Evolutionary conservation across 2,797 vertebrate genomes (phyloP).

Genomic region (Antennarius maculatus): DNA sequence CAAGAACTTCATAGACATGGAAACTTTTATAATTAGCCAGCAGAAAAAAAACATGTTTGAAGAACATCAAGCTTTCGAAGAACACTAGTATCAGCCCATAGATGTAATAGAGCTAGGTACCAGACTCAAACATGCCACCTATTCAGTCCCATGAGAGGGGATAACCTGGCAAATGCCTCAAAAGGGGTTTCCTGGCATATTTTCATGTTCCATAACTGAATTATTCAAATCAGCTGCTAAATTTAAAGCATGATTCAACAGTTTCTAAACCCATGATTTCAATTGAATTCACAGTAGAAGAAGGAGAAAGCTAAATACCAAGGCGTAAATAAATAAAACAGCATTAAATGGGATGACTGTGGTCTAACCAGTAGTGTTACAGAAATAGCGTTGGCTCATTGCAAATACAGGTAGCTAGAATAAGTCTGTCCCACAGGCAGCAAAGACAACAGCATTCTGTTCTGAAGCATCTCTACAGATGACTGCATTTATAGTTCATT

Average conservation of each 20-base stretch:
- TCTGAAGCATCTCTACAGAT: slow-evolving; percentile 1
- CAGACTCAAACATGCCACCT: no score
- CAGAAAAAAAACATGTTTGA: no score
- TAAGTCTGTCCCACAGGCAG: not conserved
- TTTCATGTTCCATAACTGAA: not conserved
- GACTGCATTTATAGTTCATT: slow-evolving; percentile 2
- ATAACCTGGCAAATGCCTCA: no score
- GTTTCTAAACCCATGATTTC: not conserved
- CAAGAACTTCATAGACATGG: not conserved
- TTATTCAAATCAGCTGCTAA: not conserved
- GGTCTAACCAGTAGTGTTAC: no score
- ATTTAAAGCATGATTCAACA: not conserved
- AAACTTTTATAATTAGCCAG: no score
- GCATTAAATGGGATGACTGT: not conserved
- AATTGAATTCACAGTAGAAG: not conserved
- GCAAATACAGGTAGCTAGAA: slow-evolving; percentile 1
- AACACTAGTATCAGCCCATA: no score
- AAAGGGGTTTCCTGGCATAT: no score
- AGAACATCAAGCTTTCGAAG: no score
- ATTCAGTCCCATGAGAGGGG: no score
- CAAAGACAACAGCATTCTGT: not conserved
- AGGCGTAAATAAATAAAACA: not conserved
- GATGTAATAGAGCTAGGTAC: no score
- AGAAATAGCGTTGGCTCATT: not conserved
- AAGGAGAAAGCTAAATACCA: not conserved